Evolutionary conservation across 2,797 vertebrate genomes (phyloP).

Genomic region (Triplophysa bombifrons): DNA sequence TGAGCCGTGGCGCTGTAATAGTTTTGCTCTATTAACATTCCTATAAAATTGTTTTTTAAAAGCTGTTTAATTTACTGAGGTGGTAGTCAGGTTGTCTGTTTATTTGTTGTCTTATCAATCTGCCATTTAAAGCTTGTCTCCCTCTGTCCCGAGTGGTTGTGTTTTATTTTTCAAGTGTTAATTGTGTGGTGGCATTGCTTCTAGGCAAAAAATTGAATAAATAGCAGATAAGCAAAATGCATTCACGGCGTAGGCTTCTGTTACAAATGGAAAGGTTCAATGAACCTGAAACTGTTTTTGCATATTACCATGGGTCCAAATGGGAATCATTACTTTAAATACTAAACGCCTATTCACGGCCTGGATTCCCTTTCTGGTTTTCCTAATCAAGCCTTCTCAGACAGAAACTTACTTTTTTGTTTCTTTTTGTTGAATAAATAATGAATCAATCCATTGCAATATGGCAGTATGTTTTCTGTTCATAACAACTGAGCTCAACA

Average conservation of each 20-base stretch:
- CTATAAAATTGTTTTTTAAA: background rate
- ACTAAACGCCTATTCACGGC: slow-evolving; percentile 38
- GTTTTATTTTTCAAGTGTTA: slow-evolving; percentile 44
- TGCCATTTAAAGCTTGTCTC: slow-evolving; percentile 49
- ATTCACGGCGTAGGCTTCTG: slow-evolving; percentile 26
- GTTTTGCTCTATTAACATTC: background rate
- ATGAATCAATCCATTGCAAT: slow-evolving; percentile 7
- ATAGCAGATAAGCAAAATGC: slow-evolving; percentile 51
- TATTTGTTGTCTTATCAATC: slow-evolving; percentile 11
- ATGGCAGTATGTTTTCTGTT: background rate
- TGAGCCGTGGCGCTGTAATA: background rate
- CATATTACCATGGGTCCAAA: slow-evolving; percentile 43
- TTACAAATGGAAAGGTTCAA: slow-evolving; percentile 43
- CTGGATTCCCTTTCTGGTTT: slow-evolving; percentile 32
- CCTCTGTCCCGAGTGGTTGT: slow-evolving; percentile 26
- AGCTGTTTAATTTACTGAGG: slow-evolving; percentile 7
- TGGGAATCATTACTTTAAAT: slow-evolving; percentile 48
- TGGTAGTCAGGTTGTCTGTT: slow-evolving; percentile 6
- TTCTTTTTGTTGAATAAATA: slow-evolving; percentile 29
- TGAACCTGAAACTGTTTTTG: slow-evolving; percentile 51
- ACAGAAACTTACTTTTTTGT: background rate
- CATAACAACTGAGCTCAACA: slow-evolving; percentile 6
- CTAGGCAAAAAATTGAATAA: slow-evolving; percentile 45
- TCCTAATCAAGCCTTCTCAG: slow-evolving; percentile 34
- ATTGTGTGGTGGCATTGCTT: slow-evolving; percentile 36